These are phyloP conservation scores for Heptranchias perlo DNA, from an alignment of 2,113 vertebrate genomes.

Conservation along the genomic window DNA sequence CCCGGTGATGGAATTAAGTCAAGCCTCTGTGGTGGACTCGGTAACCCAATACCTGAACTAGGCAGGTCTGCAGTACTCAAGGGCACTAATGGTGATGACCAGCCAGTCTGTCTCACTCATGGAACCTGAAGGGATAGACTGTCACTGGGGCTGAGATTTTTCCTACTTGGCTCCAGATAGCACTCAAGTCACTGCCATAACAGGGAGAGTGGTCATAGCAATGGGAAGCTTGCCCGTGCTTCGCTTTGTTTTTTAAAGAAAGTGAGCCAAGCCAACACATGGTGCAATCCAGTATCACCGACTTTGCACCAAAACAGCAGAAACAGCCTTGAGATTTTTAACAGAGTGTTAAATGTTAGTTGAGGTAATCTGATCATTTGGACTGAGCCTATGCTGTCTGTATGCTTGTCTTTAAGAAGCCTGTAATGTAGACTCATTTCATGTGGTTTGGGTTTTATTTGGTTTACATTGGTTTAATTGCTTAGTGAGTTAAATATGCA, in stretches of 20 bases:
- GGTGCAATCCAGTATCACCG: not conserved
- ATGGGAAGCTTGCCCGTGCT: not conserved
- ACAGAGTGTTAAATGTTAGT: not conserved
- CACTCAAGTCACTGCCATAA: not conserved
- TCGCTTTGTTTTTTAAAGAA: not conserved
- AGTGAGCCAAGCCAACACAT: not conserved
- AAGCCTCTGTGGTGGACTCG: too few relatives aligned
- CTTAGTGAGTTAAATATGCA: slow-evolving; percentile 24
- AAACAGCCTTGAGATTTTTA: not conserved
- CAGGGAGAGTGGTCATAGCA: not conserved
- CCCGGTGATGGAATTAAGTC: not conserved
- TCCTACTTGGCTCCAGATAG: not conserved
- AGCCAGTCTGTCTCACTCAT: not conserved
- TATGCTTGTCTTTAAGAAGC: slow-evolving; percentile 9
- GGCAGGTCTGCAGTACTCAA: not conserved
- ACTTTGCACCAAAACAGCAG: not conserved
- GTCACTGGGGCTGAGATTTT: not conserved
- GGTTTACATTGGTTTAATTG: slow-evolving; percentile 37
- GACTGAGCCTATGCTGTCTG: not conserved
- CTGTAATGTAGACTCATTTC: not conserved
- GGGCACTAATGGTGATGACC: not conserved
- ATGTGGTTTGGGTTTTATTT: slow-evolving; percentile 34
- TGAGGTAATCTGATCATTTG: not conserved
- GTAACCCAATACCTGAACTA: not conserved
- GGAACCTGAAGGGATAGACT: not conserved